Conservation (phyloP, 2,888 invertebrate species). For the Platycnemis pennipes region DNA sequence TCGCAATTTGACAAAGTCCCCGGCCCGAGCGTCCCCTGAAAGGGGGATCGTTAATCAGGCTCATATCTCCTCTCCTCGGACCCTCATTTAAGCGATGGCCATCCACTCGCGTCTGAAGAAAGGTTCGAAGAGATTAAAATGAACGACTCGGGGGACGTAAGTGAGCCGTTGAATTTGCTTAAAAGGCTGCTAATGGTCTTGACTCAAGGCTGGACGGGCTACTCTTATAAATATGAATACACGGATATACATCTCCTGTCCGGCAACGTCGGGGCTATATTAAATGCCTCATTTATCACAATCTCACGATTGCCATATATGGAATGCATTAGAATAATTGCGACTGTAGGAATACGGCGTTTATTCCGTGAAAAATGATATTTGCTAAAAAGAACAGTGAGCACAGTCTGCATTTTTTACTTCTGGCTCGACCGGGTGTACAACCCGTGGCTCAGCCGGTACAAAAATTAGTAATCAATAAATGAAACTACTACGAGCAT, state of each 20-base stretch:
- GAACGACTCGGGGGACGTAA: not conserved
- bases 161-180: conserved; percentile 21
- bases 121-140: not conserved
- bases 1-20: not conserved
- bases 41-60: not conserved
- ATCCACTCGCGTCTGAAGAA: not conserved
- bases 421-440: not conserved
- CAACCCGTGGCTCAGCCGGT: not conserved
- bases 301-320: not conserved
- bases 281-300: not conserved
- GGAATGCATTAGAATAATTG: not conserved
- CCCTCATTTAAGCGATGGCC: not conserved
- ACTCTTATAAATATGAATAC: not conserved
- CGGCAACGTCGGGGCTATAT: not conserved
- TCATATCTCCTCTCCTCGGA: not conserved
- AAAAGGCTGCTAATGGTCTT: conserved; percentile 22
- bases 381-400: not conserved
- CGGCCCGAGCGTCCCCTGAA: not conserved
- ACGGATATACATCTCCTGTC: not conserved
- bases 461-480: not conserved
- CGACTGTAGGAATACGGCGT: not conserved
- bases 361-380: not conserved
- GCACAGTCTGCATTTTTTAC: not conserved
- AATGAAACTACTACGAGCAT: not conserved
- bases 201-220: not conserved